Conservation (phyloP, 2,797 vertebrate species). For the Poliocrania exsul region DNA sequence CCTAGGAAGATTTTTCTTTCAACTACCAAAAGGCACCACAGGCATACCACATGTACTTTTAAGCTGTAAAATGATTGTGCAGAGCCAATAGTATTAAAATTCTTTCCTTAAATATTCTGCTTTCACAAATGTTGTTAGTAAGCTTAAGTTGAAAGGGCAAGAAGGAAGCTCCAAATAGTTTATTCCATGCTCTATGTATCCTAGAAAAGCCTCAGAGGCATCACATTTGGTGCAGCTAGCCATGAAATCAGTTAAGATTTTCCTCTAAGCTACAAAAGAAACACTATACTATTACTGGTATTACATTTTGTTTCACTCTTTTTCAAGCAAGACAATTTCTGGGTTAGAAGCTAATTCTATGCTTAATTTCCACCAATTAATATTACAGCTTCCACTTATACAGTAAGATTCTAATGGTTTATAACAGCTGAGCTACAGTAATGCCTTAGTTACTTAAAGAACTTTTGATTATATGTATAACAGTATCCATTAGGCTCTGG, state of each 20-base stretch:
- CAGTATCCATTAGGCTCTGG: not conserved
- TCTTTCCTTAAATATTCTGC: not conserved
- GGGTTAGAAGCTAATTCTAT: not conserved
- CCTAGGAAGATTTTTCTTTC: not conserved
- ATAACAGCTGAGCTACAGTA: not conserved
- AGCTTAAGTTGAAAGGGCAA: not conserved
- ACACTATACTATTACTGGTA: not conserved
- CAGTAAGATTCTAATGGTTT: not conserved
- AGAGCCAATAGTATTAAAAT: not conserved
- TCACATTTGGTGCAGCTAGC: not conserved
- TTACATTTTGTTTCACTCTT: not conserved
- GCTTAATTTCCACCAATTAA: not conserved
- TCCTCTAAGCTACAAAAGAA: not conserved
- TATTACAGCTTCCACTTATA: not conserved
- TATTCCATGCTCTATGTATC: not conserved
- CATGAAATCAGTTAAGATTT: not conserved
- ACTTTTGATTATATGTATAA: not conserved
- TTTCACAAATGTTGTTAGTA: not conserved
- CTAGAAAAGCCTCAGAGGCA: not conserved
- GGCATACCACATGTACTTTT: not conserved
- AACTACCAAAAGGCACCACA: not conserved
- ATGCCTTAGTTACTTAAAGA: not conserved
- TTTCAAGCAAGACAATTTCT: not conserved
- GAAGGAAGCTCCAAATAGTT: not conserved
- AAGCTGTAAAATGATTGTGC: not conserved